Evolutionary conservation across 2,888 invertebrate genomes (phyloP), one percentile per base, ranked within the genome.

Genomic region (Drosophila sordidula): DNA sequence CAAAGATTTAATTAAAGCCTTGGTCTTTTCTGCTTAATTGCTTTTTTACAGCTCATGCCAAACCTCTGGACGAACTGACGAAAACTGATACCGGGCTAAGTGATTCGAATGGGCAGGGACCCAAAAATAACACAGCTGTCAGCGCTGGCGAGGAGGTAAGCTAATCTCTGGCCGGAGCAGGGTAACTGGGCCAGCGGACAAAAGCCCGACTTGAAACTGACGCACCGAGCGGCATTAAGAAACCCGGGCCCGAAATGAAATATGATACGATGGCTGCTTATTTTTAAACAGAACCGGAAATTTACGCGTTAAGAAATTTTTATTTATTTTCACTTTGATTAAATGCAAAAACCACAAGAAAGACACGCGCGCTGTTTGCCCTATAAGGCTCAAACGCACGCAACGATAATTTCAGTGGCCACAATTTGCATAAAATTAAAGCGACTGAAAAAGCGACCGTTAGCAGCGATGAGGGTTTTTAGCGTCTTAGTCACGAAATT

Each of bases 311-410:
- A 57, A 67, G 61, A 70, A 51, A 49, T 34, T 62, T 70, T 72
- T 70, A 75, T 85, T 69, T 82, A 87, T 85, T 82, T 83, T 83
- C 83, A 82, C 87, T 83, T 87, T 87, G 86, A 87, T 85, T 75
- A 78, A 87, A 83, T 82, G 82, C 77, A 79, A 42, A 78, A 87
- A 67, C 65, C 80, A 58, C 56, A 75, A 75, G 50, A 77, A 68
- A 85, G 85, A 85, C 83, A 83, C 83, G 83, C 77, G 86, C 79
- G 75, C 44, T 47, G 76, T 38, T 50, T 55, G 57, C 80, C 82
- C 65, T 73, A 70, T 67, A 79, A 74, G 84, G 81, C 75, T 62
- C 34, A 64, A 74, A 50, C 70, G 32, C 62, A 78, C 57, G 70
- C 76, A 81, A 51, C 38, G 36, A 67, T 22, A 36, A 64, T 59